These are phyloP conservation scores for Fopius arisanus DNA, from an alignment of 1,140 invertebrate species.

Conservation along the genomic window DNA sequence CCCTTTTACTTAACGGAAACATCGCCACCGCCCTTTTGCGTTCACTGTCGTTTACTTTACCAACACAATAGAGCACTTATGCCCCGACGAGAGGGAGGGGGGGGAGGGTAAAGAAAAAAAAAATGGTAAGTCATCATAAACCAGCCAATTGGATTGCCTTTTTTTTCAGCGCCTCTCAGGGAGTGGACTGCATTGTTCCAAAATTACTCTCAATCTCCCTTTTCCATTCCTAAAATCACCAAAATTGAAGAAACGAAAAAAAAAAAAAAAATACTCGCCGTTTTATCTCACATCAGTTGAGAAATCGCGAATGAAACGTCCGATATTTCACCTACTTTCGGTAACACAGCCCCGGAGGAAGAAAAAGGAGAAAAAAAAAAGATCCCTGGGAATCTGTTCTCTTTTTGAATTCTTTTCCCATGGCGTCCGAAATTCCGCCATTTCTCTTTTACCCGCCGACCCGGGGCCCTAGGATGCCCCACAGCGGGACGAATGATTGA, in stretches of 20 bases:
- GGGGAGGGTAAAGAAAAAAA: not conserved
- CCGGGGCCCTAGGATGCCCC: not conserved
- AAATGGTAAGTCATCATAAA: constrained; percentile 2
- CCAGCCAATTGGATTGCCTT: not conserved
- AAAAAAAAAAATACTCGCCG: too few relatives aligned
- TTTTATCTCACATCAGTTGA: not conserved
- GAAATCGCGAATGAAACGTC: not conserved
- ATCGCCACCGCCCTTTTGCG: constrained; percentile 12
- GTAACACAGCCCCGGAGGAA: not conserved
- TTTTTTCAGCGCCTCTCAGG: constrained; percentile 4
- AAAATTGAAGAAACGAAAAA: too few relatives aligned
- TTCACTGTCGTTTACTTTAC: not conserved
- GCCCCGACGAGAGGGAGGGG: not conserved
- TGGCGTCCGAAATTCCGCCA: constrained; percentile 10
- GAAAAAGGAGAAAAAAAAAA: not conserved
- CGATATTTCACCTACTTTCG: not conserved
- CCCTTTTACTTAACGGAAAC: constrained; percentile 11
- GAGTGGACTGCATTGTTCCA: too few relatives aligned
- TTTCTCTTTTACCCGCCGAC: not conserved
- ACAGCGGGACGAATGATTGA: constrained; percentile 10
- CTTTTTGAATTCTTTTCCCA: constrained; percentile 13
- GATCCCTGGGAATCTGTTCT: not conserved
- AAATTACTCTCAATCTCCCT: too few relatives aligned
- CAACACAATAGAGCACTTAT: constrained; percentile 10
- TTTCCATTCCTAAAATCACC: too few relatives aligned